A percentile compares a stretch with the other conserved stretches of the same genome.
phyloP scores from a whole-genome alignment of 2,888 invertebrate species.

The Spodoptera picta region DNA sequence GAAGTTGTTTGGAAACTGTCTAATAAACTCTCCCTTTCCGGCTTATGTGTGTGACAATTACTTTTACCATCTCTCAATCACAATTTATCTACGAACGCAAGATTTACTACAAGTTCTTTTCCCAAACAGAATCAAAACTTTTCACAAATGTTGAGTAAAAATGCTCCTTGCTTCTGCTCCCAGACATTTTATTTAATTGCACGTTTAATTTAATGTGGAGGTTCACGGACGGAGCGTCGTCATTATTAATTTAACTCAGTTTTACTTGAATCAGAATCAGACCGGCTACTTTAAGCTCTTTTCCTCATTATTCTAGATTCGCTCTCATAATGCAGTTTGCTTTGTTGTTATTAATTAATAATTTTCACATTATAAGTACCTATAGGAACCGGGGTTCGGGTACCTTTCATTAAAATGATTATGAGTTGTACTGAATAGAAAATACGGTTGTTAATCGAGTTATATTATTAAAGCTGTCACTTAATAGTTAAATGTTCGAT shows the following conservation, averaged over 20 bases:
- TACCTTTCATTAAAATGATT: no score
- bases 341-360: conserved; percentile 24
- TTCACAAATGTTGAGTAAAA: conserved; percentile 17
- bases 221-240: conserved; percentile 26
- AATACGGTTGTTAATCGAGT: conserved; percentile 8
- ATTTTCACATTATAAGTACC: conserved; percentile 7
- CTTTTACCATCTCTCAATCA: neutral
- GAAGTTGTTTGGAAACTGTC: conserved; percentile 17
- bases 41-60: neutral
- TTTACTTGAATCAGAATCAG: conserved; percentile 37
- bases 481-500: neutral
- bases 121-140: conserved; percentile 8
- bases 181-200: conserved; percentile 47
- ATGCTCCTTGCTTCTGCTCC: conserved; percentile 14
- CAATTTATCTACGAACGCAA: conserved; percentile 5
- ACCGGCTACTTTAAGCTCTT: conserved; percentile 32
- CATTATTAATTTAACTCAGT: conserved; percentile 45
- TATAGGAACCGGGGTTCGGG: no score
- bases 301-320: conserved; percentile 26
- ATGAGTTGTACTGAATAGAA: neutral
- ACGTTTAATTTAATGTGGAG: conserved; percentile 41
- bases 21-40: conserved; percentile 7
- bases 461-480: neutral
- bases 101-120: conserved; percentile 3
- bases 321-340: conserved; percentile 20